A percentile compares a stretch with the other conserved stretches of the same genome.
phyloP scores from a whole-genome alignment of 2,888 invertebrate genomes.

The Lamellibrachia satsuma region DNA sequence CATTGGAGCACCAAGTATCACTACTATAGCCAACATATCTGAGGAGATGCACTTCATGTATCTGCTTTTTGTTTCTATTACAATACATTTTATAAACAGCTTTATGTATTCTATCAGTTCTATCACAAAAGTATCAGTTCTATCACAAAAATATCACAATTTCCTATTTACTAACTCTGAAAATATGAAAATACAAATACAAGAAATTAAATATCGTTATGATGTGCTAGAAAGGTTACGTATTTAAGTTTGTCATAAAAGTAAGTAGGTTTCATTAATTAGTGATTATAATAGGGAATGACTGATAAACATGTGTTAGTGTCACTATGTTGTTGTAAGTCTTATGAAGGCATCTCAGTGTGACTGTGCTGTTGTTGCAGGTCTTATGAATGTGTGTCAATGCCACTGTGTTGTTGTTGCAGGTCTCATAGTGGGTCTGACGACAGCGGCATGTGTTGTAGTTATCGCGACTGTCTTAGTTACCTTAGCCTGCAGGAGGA shows the following conservation, averaged over 20 bases:
- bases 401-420: too few relatives aligned
- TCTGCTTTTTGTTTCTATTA: background rate
- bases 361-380: background rate
- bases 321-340: too few relatives aligned
- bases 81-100: background rate
- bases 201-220: too few relatives aligned
- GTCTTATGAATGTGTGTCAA: too few relatives aligned
- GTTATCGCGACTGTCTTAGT: background rate
- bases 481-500: background rate
- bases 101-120: too few relatives aligned
- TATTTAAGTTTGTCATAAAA: background rate
- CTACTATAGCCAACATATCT: background rate
- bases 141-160: too few relatives aligned
- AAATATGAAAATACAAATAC: too few relatives aligned
- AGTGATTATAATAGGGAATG: background rate
- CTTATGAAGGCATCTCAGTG: background rate
- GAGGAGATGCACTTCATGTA: too few relatives aligned
- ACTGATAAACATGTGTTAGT: background rate
- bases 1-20: too few relatives aligned
- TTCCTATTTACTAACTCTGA: too few relatives aligned
- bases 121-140: too few relatives aligned
- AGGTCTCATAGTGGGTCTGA: background rate
- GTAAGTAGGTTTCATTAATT: background rate
- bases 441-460: background rate
- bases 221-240: too few relatives aligned